Evolutionary conservation across 2,113 vertebrate genomes (phyloP).

Genomic region (Polypterus senegalus): DNA sequence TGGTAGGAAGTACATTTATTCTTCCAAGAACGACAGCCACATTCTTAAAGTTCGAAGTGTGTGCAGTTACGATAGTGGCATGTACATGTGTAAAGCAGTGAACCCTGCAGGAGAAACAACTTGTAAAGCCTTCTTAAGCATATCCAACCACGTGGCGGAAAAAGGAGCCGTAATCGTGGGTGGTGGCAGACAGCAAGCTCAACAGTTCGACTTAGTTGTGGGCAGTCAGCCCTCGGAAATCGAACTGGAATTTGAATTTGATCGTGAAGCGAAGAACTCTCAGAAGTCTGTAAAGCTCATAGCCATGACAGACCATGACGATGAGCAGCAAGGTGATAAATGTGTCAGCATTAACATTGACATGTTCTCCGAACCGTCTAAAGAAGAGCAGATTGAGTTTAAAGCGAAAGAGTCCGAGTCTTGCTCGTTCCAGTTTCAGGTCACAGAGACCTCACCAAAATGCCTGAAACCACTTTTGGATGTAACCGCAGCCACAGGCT

Average conservation of each 20-base stretch:
- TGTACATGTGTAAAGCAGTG: conserved; percentile 68
- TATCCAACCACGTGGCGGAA: conserved; percentile 46
- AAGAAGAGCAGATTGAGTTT: conserved; percentile 66
- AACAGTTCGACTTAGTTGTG: conserved; percentile 59
- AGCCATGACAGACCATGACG: conserved; percentile 51
- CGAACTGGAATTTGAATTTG: conserved; percentile 71
- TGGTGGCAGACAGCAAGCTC: conserved; percentile 39
- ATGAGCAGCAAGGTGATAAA: conserved; percentile 53
- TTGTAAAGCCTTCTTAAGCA: conserved; percentile 62
- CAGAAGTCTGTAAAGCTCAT: conserved; percentile 55
- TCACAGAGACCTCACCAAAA: conserved; percentile 69
- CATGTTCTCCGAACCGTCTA: conserved; percentile 58
- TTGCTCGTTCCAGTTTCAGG: conserved; percentile 81
- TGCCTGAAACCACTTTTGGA: conserved; percentile 69
- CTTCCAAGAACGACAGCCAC: conserved; percentile 69
- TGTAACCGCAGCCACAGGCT: conserved; percentile 58
- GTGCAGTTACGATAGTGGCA: conserved; percentile 57
- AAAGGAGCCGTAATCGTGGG: conserved; percentile 37
- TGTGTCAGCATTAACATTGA: conserved; percentile 61
- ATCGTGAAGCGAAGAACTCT: conserved; percentile 47
- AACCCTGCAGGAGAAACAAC: conserved; percentile 78
- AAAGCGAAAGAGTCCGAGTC: conserved; percentile 64
- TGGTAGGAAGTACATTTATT: conserved; percentile 57
- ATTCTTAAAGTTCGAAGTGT: conserved; percentile 65
- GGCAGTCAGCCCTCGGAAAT: conserved; percentile 66